Base-by-base conservation (phyloP, 2,888 invertebrate species). In the Nemurella pictetii region DNA sequence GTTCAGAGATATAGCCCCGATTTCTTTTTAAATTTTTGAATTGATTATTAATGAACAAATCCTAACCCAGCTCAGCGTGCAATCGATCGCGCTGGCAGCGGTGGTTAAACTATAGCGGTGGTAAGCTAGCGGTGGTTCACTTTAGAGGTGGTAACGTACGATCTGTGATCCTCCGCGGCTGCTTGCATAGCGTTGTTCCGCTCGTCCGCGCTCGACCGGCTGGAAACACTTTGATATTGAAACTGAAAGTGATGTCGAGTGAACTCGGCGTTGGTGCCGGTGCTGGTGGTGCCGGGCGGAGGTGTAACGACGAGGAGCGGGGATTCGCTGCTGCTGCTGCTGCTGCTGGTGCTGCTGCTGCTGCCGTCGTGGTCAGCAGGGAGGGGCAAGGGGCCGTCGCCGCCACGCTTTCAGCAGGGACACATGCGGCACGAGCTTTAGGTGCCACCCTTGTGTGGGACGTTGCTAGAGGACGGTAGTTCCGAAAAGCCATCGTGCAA, bases 201-300 rank as follows among this genome's bases (percentile, higher is more conserved):
- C 75, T 75, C 9, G 75, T 26, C 27, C 75, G 75, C 28, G 75
- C 36, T 55, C 85, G 75, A 35, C 85, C 85, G 83, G 77, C 75
- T 78, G 36, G 81, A 74, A 75, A 72, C 82, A 35, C 55, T 73
- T 30, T 75, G 55, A 77, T 82, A 83, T 77, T 77, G 83, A 85
- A 85, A 85, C 85, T 85, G 85, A 85, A 83, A 85, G 85, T 78
- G 72, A 30, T 27, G n/a, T 27, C 74, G 9, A 85, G 85, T 78
- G 72, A 30, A 26, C 15, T 27, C 74, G 9, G 55, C 15, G 55
- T 55, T 36, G 36, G 25, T 26, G 77, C 20, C 85, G 80, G 82
- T 87, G 35, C 86, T 84, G 74, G 92, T 85, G 91, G 92, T 85
- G 91, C 91, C 87, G 91, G 89, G 9, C 55, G 9, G 15, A 55